phyloP scores from a whole-genome alignment of 2,888 invertebrate genomes.

The Beris chalybata region DNA sequence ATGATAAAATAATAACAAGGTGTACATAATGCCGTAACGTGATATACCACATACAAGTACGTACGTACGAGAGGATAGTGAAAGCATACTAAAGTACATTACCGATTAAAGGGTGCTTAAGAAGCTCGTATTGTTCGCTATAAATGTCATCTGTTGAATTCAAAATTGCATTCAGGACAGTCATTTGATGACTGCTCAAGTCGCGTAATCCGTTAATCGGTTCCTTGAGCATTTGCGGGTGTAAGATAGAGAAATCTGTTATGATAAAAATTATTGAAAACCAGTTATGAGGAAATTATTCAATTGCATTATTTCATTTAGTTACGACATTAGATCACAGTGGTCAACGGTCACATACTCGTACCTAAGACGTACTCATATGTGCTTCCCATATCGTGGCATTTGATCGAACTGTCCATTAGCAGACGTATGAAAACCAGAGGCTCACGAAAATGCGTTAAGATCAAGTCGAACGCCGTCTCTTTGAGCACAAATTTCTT shows the following conservation, averaged over 20 bases:
- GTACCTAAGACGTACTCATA: slow-evolving; percentile 41
- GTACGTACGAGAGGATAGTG: neutral
- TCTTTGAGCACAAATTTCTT: slow-evolving; percentile 38
- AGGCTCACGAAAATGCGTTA: slow-evolving; percentile 41
- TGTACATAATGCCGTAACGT: too few relatives aligned
- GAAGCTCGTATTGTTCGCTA: slow-evolving; percentile 47
- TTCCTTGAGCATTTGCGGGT: slow-evolving; percentile 19
- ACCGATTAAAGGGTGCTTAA: slow-evolving; percentile 58
- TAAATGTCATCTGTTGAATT: slow-evolving; percentile 49
- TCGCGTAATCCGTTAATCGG: slow-evolving; percentile 36
- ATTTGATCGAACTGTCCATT: slow-evolving; percentile 41
- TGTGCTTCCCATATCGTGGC: slow-evolving; percentile 39
- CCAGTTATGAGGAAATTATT: slow-evolving; percentile 4
- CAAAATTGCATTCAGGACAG: slow-evolving; percentile 54
- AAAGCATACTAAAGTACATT: slow-evolving; percentile 26
- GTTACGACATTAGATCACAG: too few relatives aligned
- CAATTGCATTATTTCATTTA: neutral
- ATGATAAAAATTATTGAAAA: neutral
- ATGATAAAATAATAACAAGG: neutral
- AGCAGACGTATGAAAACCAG: slow-evolving; percentile 37
- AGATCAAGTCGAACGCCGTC: slow-evolving; percentile 39
- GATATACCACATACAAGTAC: too few relatives aligned
- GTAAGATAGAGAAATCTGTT: slow-evolving; percentile 53
- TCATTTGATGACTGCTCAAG: slow-evolving; percentile 53
- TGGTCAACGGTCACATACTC: neutral